Evolutionary conservation across 1,140 invertebrate genomes (phyloP).

Genomic region (Centruroides sculpturatus): DNA sequence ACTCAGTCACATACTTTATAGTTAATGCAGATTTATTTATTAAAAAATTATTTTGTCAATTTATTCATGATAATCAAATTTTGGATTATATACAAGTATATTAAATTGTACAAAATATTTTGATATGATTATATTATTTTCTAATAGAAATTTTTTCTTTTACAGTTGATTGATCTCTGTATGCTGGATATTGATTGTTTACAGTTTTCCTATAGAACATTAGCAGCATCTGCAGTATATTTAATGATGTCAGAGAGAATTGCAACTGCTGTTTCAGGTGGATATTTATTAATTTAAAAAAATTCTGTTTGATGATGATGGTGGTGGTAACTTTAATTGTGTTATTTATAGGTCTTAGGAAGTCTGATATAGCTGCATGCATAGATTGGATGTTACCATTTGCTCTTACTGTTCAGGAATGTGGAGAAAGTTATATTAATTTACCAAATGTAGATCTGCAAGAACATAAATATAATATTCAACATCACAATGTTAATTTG

Average conservation of each 20-base stretch:
- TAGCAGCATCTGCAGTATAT: slow-evolving; percentile 76
- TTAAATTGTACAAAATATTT: no score
- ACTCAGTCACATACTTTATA: no score
- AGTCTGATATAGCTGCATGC: slow-evolving; percentile 47
- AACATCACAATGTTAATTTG: neutral
- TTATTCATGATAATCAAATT: no score
- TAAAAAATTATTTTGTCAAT: no score
- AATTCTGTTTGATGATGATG: neutral
- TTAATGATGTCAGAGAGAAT: slow-evolving; percentile 45
- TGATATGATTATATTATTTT: neutral
- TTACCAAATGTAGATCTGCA: slow-evolving; percentile 21
- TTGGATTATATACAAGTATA: no score
- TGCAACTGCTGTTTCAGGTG: slow-evolving; percentile 14
- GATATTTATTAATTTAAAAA: neutral
- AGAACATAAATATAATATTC: neutral
- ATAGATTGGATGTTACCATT: slow-evolving; percentile 66
- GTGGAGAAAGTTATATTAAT: slow-evolving; percentile 34
- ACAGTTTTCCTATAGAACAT: slow-evolving; percentile 61
- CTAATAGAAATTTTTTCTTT: slow-evolving; percentile 3
- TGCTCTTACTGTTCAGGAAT: slow-evolving; percentile 47
- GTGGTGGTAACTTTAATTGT: neutral
- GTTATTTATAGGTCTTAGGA: neutral
- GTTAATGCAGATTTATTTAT: no score
- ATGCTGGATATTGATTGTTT: slow-evolving; percentile 69
- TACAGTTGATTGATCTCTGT: slow-evolving; percentile 69